Base-by-base conservation (phyloP, 2,797 vertebrate genomes). In the Myotis daubentonii region DNA sequence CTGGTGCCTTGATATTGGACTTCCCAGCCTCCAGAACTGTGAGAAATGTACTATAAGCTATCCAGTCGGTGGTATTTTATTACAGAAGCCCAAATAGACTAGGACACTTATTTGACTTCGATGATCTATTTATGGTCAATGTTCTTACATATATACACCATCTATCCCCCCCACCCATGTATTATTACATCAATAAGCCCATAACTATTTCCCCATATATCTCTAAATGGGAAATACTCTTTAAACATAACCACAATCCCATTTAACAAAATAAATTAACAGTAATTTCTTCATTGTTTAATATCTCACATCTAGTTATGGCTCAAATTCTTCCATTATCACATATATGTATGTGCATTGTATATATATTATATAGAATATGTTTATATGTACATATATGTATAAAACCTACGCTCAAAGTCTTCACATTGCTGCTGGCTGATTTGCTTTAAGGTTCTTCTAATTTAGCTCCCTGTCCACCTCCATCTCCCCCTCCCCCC, bases 251-350 rank as follows among this genome's bases (percentile, higher is more conserved):
- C 15, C 19, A 85, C 8, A 89, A 60, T 93, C 1, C 49, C 36
- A 87, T 41, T 95, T 95, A 92, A 79, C 51, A 94, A 91, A 93
- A 47, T 75, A 78, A 49, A 78, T 90, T 20, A 74, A 49, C 22
- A 36, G 30, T 70, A 72, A 76, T 84, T 83, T 80, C 38, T 79
- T 66, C 80, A 30, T 80, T 80, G 20, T 94, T 94, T 60, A 66
- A 49, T 80, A 49, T 92, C 5, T 94, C n/a, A 89, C 10, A 66
- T 19, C 4, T 10, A 81, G 33, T 60, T 78, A 93, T 89, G 8
- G 41, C 36, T 87, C 33, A 70, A 25, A 68, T 72, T 22, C 28
- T 16, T 44, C 62, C 66, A 23, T 57, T 84, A 70, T 62, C 8
- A 51, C 28, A 57, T 65, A 30, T 53, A 25, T 60, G 13, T 41